Base-by-base conservation (phyloP, 2,888 invertebrate genomes). In the Andricus quercusramuli region DNA sequence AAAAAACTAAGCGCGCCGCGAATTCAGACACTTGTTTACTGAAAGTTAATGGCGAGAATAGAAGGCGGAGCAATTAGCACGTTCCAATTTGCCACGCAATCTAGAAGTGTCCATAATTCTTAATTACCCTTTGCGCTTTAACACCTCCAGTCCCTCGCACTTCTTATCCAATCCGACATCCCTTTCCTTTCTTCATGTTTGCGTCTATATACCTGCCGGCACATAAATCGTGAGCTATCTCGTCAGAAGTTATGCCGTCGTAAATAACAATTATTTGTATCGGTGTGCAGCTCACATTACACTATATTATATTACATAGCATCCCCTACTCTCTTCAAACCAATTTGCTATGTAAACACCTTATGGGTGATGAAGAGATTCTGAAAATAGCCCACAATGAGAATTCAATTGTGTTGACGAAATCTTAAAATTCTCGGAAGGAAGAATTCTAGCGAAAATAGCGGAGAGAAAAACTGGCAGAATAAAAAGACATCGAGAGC, bases 211-310 rank as follows among this genome's bases (percentile, higher is more conserved):
- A 74, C 56, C 51, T 56, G 9, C 20, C 20, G 56, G 32, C 56
- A n/a, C 32, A 74, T 74, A 74, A 74, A 74, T 74, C 74, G 32
- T 74, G 51, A 74, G 74, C 56, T 74, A 74, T 74, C 74, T 56
- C 74, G 74, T 74, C 74, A 74, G 51, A 56, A 74, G 56, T 74
- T 74, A 74, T 56, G 74, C 56, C 32, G 56, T 32, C 74, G 74
- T 74, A 74, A 74, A 74, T 74, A 56, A 74, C 56, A 74, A 74
- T 74, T 74, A 74, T 74, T 74, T 56, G 74, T 74, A 74, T 74
- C 56, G 29, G 56, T n/a, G 74, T 13, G 56, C 32, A n/a, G 32
- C 13, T 56, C 56, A 51, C 56, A 32, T 74, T 74, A 56, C 56
- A 44, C 51, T 37, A n/a, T 15, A 37, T 32, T 56, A 51, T 62